phyloP scores from a whole-genome alignment of 2,888 invertebrate genomes.

The Tridacna gigas region DNA sequence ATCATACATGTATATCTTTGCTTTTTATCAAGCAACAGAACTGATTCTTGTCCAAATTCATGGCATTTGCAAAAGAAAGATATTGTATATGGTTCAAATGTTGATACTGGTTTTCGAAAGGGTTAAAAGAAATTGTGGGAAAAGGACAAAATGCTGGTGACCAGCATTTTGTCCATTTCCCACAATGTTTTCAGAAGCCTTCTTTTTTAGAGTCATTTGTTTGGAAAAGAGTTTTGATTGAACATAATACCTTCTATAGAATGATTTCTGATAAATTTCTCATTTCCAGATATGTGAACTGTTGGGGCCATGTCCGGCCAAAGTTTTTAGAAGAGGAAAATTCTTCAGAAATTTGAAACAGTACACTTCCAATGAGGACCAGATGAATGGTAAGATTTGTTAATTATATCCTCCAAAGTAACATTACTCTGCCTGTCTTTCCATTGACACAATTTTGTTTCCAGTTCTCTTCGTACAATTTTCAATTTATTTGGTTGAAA shows the following conservation, averaged over 20 bases:
- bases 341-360: conserved; percentile 68
- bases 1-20: too few relatives aligned
- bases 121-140: neutral
- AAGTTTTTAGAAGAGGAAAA: conserved; percentile 76
- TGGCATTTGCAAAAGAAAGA: too few relatives aligned
- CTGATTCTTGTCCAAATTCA: too few relatives aligned
- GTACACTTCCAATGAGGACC: conserved; percentile 61
- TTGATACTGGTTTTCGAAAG: neutral
- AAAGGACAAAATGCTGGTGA: neutral
- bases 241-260: neutral
- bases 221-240: neutral
- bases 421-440: neutral
- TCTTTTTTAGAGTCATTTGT: neutral
- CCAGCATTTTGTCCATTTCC: neutral
- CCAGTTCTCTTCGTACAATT: too few relatives aligned
- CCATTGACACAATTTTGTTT: too few relatives aligned
- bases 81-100: too few relatives aligned
- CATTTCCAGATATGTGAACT: conserved; percentile 65
- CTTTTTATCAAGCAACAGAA: too few relatives aligned
- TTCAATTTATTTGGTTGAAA: too few relatives aligned
- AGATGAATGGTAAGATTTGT: conserved; percentile 60
- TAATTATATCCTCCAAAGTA: neutral
- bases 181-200: neutral
- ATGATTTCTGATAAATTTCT: conserved; percentile 13
- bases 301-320: conserved; percentile 77